Base-by-base conservation (phyloP, 23 tunicate species). In the Styela clava region DNA sequence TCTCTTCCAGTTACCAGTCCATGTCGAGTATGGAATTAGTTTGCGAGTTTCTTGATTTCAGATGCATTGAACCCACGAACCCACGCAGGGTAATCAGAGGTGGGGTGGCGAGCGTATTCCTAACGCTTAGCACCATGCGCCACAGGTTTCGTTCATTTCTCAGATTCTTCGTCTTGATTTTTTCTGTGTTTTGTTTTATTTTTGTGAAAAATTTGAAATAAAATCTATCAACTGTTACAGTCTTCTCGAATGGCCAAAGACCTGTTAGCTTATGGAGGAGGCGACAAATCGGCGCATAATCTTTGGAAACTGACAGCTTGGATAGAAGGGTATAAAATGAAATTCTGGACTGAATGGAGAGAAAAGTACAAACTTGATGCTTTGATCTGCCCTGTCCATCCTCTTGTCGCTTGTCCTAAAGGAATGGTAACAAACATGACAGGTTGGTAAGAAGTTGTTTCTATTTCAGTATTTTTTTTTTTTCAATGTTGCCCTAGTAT, bases 241-340 rank as follows among this genome's bases (percentile, higher is more conserved):
- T 84, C 61, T 31, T 78, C 88, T 24, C 83, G 94, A 25, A 79
- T 85, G 24, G 86, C 76, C 16, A 33, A 84, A 52, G 83, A 81
- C 52, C 64, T 85, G 12, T 33, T 27, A 33, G 44, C 81, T 16
- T 68, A 74, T 79, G 83, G 83, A 31, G 94, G 94, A 1, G 89
- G 85, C 16, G 63, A 74, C 25, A 26, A 74, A 3, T 62, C 86
- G 9, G 89, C 81, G 28, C 37, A 64, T 19, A 62, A 78, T 25
- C 64, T 81, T 2, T 86, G 84, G 70, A 81, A 85, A 2, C 21
- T 89, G 25, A 74, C 74, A 56, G 52, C 31, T 31, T 71, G 79
- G 79, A 74, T 82, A 9, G 74, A 44, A 52, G 79, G 31, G 16
- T 89, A 89, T 61, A 82, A 76, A 34, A 63, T 64, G 31, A 84